These are phyloP conservation scores for Chanos chanos DNA, from an alignment of 2,797 vertebrate species.

Conservation along the genomic window DNA sequence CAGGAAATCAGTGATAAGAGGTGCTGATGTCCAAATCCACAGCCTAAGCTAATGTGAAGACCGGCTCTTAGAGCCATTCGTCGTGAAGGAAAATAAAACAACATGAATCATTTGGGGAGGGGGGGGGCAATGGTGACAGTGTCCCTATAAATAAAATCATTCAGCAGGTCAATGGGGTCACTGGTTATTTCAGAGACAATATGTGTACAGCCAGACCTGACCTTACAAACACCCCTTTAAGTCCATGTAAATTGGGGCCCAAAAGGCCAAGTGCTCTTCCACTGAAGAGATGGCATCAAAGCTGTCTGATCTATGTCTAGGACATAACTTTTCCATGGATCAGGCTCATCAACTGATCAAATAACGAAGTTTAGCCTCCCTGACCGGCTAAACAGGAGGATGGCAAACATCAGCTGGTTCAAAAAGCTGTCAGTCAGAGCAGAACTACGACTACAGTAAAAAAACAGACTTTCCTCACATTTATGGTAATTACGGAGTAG, in stretches of 20 bases:
- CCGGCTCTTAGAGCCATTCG: no score
- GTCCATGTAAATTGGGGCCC: slow-evolving; percentile 22
- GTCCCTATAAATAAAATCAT: slow-evolving; percentile 13
- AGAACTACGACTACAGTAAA: not conserved
- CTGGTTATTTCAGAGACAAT: slow-evolving; percentile 20
- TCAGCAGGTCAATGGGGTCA: slow-evolving; percentile 19
- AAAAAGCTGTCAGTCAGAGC: not conserved
- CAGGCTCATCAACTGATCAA: slow-evolving; percentile 33
- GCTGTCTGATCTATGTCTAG: slow-evolving; percentile 37
- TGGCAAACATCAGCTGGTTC: not conserved
- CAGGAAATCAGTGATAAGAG: no score
- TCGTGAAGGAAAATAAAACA: not conserved
- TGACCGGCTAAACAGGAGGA: not conserved
- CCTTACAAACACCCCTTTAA: slow-evolving; percentile 16
- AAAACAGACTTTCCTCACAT: no score
- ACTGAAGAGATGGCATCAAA: slow-evolving; percentile 19
- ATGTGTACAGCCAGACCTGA: slow-evolving; percentile 24
- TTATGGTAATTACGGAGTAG: no score
- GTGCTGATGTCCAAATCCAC: no score
- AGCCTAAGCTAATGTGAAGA: no score
- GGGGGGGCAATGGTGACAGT: not conserved
- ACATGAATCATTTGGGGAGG: not conserved
- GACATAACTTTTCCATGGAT: slow-evolving; percentile 23
- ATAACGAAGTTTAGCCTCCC: slow-evolving; percentile 17
- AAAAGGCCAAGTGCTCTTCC: slow-evolving; percentile 14